Evolutionary conservation across 92 coral and sea anemone genomes (phyloP), one percentile per base, ranked within the genome.

Genomic region (Actinostola sp.): DNA sequence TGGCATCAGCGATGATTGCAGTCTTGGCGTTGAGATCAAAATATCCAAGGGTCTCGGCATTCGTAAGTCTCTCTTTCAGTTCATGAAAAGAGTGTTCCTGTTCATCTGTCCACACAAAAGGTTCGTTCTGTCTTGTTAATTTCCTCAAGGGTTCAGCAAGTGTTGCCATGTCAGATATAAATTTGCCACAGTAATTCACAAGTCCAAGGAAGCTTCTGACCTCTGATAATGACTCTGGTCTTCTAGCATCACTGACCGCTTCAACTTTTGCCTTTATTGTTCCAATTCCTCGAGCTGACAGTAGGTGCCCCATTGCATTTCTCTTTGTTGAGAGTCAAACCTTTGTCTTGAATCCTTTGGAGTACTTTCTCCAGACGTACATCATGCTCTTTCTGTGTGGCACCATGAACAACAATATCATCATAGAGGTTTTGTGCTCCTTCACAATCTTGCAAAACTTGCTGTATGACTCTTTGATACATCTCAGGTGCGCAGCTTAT

Each of bases 361-460:
- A 81, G 30, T 11, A 70, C 71, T 44, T 74, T 70, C 34, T 46
- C 34, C 9, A 86, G 83, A 33, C 88, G 66, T 63, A 29, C 59
- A 53, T 87, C 88, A 67, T 86, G 87, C 67, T 81, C 83, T 42
- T 71, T 73, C 63, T 54, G 32, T 78, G 80, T 0, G 79, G 83
- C 25, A 87, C 86, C 87, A 70, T 86, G 88, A 11, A 86, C 87
- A 68, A 81, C 77, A 20, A 86, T 71, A 61, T 81, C 77, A 66
- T 82, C 92, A 48, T 44, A 61, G 21, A 82, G 73, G 56, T 77
- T 82, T 19, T 68, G 71, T 21, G 54, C 79, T 20, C 88, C 85
- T 36, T 75, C 83, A 61, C 90, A 80, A 41, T 76, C 79, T 63
- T 63, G 41, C 25, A 80, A 41, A 14, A 61, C 81, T 81, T 81